Percentiles rank a stretch among this genome's conserved stretches.
These are phyloP conservation scores for Gambelia wislizenii DNA, from an alignment of 2,797 vertebrate genomes.

Conservation along the genomic window DNA sequence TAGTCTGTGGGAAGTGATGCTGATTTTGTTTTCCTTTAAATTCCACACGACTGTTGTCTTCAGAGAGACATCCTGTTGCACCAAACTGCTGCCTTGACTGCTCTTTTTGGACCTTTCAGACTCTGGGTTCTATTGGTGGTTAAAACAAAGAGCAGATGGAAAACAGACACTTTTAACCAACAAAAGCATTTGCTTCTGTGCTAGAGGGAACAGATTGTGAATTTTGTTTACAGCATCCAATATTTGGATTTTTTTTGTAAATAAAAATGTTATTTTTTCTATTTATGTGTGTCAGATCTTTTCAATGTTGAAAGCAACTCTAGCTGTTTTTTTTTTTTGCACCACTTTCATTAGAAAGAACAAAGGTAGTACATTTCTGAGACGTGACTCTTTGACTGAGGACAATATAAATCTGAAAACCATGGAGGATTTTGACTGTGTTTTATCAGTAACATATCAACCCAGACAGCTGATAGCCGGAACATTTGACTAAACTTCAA, in stretches of 20 bases:
- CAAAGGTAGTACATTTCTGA: constrained; percentile 63
- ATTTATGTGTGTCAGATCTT: constrained; percentile 81
- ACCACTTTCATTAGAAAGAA: constrained; percentile 40
- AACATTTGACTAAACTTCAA: constrained; percentile 51
- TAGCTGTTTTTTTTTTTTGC: constrained; percentile 48
- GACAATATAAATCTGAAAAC: constrained; percentile 64
- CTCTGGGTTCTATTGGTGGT: constrained; percentile 77
- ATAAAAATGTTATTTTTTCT: constrained; percentile 91
- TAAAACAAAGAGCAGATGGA: constrained; percentile 78
- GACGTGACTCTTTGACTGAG: constrained; percentile 66
- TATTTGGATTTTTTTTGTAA: constrained; percentile 89
- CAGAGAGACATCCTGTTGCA: constrained; percentile 76
- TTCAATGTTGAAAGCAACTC: constrained; percentile 70
- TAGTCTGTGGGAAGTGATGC: constrained; percentile 74
- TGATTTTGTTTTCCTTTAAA: constrained; percentile 73
- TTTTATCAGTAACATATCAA: constrained; percentile 64
- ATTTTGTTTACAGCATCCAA: constrained; percentile 90
- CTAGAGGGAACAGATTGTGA: constrained; percentile 86
- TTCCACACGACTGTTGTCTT: constrained; percentile 77
- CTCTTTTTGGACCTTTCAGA: constrained; percentile 77
- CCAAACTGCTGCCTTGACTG: constrained; percentile 79
- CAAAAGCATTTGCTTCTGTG: constrained; percentile 71
- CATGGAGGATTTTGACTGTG: constrained; percentile 66
- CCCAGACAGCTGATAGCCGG: constrained; percentile 69
- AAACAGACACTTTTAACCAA: constrained; percentile 73